Percentiles rank a stretch among this genome's conserved stretches.
Conservation (phyloP, 2,113 vertebrate genomes). For the Colius striatus region DNA sequence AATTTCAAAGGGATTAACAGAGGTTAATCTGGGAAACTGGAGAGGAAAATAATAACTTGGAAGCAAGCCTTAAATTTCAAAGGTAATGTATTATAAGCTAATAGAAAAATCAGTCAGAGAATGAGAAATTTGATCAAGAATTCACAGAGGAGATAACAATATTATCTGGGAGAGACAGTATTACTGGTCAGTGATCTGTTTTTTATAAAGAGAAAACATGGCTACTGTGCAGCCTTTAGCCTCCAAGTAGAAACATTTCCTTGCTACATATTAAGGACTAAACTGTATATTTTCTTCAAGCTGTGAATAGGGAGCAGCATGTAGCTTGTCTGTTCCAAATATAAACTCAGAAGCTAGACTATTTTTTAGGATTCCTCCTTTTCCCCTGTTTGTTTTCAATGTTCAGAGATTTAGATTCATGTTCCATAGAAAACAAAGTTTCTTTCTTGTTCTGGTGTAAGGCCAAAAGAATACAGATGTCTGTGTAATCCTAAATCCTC, state of each 20-base stretch:
- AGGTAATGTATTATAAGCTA: neutral
- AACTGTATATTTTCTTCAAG: neutral
- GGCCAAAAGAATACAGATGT: neutral
- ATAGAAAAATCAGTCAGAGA: neutral
- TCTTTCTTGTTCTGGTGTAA: neutral
- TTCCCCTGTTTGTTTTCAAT: neutral
- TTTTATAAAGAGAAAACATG: neutral
- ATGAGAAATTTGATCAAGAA: neutral
- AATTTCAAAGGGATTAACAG: neutral
- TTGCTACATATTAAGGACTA: neutral
- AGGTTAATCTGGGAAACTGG: neutral
- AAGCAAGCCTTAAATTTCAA: neutral
- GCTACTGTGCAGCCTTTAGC: neutral
- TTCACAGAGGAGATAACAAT: neutral
- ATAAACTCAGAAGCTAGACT: neutral
- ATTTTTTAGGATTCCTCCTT: neutral
- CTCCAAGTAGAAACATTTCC: neutral
- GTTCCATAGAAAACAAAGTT: neutral
- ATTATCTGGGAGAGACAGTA: neutral
- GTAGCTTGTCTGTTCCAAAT: neutral
- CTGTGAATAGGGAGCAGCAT: neutral
- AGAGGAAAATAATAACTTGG: neutral
- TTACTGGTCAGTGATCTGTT: neutral
- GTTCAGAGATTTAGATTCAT: neutral
- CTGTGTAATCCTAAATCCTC: neutral